Base-by-base conservation (phyloP, 2,888 invertebrate species). In the Philhelius pedissequus region DNA sequence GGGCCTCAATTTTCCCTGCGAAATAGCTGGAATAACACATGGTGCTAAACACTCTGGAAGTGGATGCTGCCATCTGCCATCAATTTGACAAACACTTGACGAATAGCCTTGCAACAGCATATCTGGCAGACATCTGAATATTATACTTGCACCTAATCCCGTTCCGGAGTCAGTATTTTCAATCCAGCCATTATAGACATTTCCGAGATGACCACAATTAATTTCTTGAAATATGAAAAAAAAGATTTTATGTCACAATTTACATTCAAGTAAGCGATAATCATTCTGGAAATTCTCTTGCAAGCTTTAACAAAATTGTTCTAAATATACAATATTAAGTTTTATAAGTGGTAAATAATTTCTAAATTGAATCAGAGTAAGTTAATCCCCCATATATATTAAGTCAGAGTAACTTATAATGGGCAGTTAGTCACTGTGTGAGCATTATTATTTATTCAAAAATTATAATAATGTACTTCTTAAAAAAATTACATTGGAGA, bases 101-200 rank as follows among this genome's bases (percentile, higher is more conserved):
- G 96, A 94, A 87, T 96, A 95, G 0, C 98, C 98, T 87, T 96
- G 95, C 91, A 98, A 94, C 88, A 95, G 94, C 96, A 98, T 98
- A 86, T 96, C 96, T 80, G 97, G 96, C 89, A 97, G 96, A 90
- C 99, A 99, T 84, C 98, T 94, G 92, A 97, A 99, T 89, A 97
- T 97, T 84, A 98, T 95, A 82, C 97, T 97, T 0, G 98, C 96
- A 0, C 98, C 98, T 30, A 98, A 93, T 0, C 96, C 97, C 4
- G 98, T 98, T 27, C 97, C 97, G 35, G 94, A 94, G 87, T 97
- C 97, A 78, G 96, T 96, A 90, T 97, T 97, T 92, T 97, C 97
- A 88, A 96, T 93, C 96, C 98, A 99, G 4, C 99, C 99, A 90
- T 99, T 99, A 94, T 97, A 97, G 8, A 99, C 94, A 58, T 96